These are phyloP conservation scores for Penaeus japonicus DNA, from an alignment of 1,140 invertebrate species.

Conservation along the genomic window DNA sequence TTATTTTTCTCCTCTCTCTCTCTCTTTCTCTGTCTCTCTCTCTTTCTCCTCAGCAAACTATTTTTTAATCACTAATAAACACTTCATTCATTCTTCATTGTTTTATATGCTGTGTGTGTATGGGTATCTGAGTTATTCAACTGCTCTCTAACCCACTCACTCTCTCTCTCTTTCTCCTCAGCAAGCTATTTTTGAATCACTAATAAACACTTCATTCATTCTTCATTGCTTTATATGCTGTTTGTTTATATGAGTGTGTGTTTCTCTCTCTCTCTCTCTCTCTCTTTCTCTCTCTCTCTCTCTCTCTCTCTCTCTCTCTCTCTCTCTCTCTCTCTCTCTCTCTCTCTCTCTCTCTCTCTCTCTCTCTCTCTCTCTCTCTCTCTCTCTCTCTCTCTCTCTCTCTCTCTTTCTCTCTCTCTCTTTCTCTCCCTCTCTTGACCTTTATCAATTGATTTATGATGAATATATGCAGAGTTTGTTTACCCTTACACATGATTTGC, in stretches of 20 bases:
- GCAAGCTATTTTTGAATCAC: background rate
- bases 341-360: too few species aligned
- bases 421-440: background rate
- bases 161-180: background rate
- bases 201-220: too few species aligned
- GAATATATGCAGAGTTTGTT: background rate
- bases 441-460: background rate
- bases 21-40: background rate
- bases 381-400: background rate
- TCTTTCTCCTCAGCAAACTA: background rate
- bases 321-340: too few species aligned
- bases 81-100: background rate
- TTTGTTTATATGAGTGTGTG: background rate
- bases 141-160: background rate
- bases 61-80: too few species aligned
- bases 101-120: background rate
- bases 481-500: too few species aligned
- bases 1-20: background rate
- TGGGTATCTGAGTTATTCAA: too few species aligned
- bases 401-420: background rate
- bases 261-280: too few species aligned
- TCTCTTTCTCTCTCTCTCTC: too few species aligned
- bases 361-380: too few species aligned
- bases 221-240: too few species aligned
- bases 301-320: too few species aligned